These are phyloP conservation scores for Goniozus legneri DNA, from an alignment of 1,140 invertebrate species.

Conservation along the genomic window DNA sequence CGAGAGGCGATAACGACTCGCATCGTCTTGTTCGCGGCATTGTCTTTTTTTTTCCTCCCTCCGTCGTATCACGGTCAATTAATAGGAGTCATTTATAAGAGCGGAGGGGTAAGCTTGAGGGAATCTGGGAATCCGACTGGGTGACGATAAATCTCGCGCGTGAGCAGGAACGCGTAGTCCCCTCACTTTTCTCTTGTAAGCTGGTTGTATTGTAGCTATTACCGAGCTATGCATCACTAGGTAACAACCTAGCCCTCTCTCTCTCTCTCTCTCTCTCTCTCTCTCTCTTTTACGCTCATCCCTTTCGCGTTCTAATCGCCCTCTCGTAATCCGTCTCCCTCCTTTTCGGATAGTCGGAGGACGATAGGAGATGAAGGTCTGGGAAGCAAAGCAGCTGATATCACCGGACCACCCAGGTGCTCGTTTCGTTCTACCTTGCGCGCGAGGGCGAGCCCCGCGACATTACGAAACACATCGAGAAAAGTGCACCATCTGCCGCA, in stretches of 20 bases:
- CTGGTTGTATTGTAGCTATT: conserved; percentile 40
- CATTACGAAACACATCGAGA: conserved; percentile 15
- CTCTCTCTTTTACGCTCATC: conserved; percentile 7
- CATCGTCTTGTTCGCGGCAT: neutral
- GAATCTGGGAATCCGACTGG: conserved; percentile 4
- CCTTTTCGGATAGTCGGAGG: no score
- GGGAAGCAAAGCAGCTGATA: conserved; percentile 50
- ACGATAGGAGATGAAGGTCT: no score
- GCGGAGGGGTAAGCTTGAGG: conserved; percentile 3
- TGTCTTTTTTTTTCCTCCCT: conserved; percentile 13
- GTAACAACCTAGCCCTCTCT: conserved; percentile 41
- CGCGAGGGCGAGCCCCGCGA: conserved; percentile 3
- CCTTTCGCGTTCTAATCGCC: no score
- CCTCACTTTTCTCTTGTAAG: neutral
- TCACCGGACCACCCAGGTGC: conserved; percentile 51
- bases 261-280: conserved; percentile 2
- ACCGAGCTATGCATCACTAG: conserved; percentile 54
- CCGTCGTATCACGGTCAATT: conserved; percentile 35
- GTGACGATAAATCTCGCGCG: conserved; percentile 20
- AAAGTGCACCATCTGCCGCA: no score
- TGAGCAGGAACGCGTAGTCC: conserved; percentile 47
- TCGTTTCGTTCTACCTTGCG: conserved; percentile 11
- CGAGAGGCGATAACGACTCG: no score
- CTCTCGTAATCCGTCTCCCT: no score
- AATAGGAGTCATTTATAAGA: conserved; percentile 45